phyloP scores from a whole-genome alignment of 2,888 invertebrate species.

The Agrotis ipsilon region DNA sequence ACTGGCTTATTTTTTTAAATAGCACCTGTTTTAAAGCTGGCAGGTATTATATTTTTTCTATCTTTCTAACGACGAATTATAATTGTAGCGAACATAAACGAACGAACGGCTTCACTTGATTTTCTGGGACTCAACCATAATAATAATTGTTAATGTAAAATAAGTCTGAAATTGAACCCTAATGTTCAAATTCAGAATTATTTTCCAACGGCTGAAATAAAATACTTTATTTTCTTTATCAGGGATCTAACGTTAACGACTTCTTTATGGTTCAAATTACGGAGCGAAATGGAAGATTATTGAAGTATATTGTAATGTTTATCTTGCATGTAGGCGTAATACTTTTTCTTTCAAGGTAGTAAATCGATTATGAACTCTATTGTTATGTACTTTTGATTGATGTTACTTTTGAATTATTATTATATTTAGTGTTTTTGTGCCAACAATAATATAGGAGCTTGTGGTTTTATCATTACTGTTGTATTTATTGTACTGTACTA shows the following conservation, averaged over 20 bases:
- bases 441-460: too few species aligned
- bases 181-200: constrained; percentile 6
- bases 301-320: constrained; percentile 32
- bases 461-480: too few species aligned
- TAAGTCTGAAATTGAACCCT: too few species aligned
- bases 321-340: constrained; percentile 38
- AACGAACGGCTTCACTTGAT: too few species aligned
- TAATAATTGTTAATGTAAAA: too few species aligned
- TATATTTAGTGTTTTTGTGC: not conserved
- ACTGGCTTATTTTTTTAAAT: too few species aligned
- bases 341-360: not conserved
- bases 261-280: constrained; percentile 31
- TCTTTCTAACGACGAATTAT: too few species aligned
- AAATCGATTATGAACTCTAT: constrained; percentile 4
- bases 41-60: too few species aligned
- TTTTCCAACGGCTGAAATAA: not conserved
- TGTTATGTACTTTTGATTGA: constrained; percentile 19
- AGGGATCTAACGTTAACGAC: constrained; percentile 36
- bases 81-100: too few species aligned
- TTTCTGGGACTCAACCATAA: too few species aligned
- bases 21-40: too few species aligned
- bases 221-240: constrained; percentile 19
- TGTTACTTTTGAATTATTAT: constrained; percentile 3
- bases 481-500: too few species aligned
- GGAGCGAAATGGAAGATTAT: constrained; percentile 25